Evolutionary conservation across 2,888 invertebrate genomes (phyloP).

Genomic region (Xylota sylvarum): DNA sequence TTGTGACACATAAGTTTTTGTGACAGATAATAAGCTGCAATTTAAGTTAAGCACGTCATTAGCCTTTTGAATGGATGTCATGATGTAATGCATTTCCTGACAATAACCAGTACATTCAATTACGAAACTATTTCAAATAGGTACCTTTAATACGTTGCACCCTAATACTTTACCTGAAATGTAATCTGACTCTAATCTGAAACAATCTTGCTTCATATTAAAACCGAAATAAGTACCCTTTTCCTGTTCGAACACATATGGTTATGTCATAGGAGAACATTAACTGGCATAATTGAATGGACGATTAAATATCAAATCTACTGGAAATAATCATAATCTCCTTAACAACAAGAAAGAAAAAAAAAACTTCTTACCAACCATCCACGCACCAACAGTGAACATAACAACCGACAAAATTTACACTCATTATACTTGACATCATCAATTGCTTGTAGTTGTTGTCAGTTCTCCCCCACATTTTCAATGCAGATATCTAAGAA

Average conservation of each 20-base stretch:
- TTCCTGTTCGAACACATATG: conserved; percentile 13
- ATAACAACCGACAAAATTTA: conserved; percentile 54
- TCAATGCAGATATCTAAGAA: conserved; percentile 32
- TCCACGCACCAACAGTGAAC: conserved; percentile 47
- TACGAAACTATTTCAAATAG: conserved; percentile 7
- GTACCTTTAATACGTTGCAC: background rate
- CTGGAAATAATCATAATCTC: conserved; percentile 61
- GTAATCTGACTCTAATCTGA: conserved; percentile 48
- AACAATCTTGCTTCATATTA: conserved; percentile 18
- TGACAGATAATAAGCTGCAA: too few relatives aligned
- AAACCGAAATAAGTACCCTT: conserved; percentile 10
- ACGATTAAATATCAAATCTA: conserved; percentile 58
- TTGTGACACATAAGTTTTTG: too few relatives aligned
- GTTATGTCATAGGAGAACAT: conserved; percentile 13
- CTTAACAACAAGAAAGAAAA: conserved; percentile 36
- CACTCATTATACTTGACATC: conserved; percentile 73
- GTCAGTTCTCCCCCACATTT: conserved; percentile 32
- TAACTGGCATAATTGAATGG: conserved; percentile 53
- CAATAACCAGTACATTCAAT: background rate
- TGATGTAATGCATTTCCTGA: background rate
- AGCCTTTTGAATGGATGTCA: too few relatives aligned
- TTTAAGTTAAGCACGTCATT: background rate
- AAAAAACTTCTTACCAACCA: background rate
- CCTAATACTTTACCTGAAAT: conserved; percentile 2
- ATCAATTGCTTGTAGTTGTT: conserved; percentile 59